Percentiles rank a stretch among this genome's conserved stretches.
Evolutionary conservation across 2,113 vertebrate genomes (phyloP).

Genomic region (Chaetodon trifascialis): DNA sequence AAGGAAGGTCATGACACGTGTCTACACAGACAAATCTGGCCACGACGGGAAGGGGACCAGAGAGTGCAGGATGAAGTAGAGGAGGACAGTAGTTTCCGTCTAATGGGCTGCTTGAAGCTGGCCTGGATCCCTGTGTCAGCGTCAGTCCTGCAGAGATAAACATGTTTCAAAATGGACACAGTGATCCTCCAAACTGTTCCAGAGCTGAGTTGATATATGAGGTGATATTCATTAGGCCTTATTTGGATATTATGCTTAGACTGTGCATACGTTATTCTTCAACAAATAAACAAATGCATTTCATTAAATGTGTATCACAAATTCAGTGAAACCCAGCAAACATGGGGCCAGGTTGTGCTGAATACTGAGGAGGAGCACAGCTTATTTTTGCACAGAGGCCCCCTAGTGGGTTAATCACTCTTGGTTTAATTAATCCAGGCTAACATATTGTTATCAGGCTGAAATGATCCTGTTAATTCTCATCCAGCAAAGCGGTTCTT

Average conservation of each 20-base stretch:
- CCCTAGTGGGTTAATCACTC: too few relatives aligned
- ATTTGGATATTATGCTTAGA: too few relatives aligned
- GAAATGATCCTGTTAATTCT: neutral
- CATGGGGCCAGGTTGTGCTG: neutral
- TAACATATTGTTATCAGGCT: neutral
- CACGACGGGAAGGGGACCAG: slow-evolving; percentile 21
- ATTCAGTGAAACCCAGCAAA: neutral
- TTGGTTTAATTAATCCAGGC: neutral
- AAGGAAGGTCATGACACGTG: slow-evolving; percentile 44
- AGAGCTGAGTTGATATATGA: slow-evolving; percentile 6
- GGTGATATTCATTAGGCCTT: neutral
- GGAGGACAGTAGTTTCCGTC: slow-evolving; percentile 56
- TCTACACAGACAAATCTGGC: slow-evolving; percentile 50
- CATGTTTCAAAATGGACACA: neutral
- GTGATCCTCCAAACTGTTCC: slow-evolving; percentile 14
- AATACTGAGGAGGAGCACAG: too few relatives aligned
- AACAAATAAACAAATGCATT: too few relatives aligned
- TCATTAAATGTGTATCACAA: neutral
- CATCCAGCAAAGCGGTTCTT: neutral
- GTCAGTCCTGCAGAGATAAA: slow-evolving; percentile 27
- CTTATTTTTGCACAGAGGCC: too few relatives aligned
- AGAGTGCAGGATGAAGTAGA: slow-evolving; percentile 51
- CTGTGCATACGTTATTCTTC: too few relatives aligned
- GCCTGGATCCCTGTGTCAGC: slow-evolving; percentile 38
- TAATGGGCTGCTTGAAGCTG: slow-evolving; percentile 76